These are phyloP conservation scores for Mesoligia furuncula DNA, from an alignment of 2,888 invertebrate genomes.

Conservation along the genomic window DNA sequence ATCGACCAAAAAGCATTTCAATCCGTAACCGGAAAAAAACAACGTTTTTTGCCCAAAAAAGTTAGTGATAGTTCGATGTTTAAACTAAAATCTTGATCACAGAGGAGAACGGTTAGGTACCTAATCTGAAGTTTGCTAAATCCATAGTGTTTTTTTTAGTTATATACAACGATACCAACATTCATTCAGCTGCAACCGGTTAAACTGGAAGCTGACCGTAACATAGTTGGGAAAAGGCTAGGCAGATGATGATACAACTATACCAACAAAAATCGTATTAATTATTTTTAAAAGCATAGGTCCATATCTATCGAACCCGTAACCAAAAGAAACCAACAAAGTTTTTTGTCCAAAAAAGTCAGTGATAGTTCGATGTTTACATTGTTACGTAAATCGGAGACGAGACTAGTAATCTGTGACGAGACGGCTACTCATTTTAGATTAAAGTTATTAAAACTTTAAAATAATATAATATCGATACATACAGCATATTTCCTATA, in stretches of 20 bases:
- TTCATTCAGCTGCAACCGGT: background rate
- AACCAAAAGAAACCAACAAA: background rate
- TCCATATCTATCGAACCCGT: background rate
- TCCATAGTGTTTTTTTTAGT: background rate
- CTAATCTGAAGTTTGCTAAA: constrained; percentile 25
- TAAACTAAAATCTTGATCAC: constrained; percentile 9
- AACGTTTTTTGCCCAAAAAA: constrained; percentile 13
- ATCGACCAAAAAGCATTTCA: constrained; percentile 16
- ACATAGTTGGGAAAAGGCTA: background rate
- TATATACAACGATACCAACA: background rate
- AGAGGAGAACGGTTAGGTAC: background rate
- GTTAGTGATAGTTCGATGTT: constrained; percentile 7
- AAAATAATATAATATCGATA: background rate
- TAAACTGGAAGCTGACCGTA: background rate
- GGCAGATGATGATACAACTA: background rate
- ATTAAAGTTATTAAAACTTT: background rate
- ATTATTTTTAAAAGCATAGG: background rate
- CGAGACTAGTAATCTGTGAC: too few relatives aligned
- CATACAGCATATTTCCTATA: background rate
- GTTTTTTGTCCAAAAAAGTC: constrained; percentile 16
- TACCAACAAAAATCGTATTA: background rate
- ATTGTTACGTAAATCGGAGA: constrained; percentile 3
- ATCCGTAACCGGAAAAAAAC: background rate
- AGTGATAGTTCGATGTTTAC: background rate
- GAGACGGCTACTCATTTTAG: constrained; percentile 13